A percentile compares a stretch with the other conserved stretches of the same genome.
Evolutionary conservation across 2,888 invertebrate species (phyloP).

Genomic region (Hirudinaria manillensis): DNA sequence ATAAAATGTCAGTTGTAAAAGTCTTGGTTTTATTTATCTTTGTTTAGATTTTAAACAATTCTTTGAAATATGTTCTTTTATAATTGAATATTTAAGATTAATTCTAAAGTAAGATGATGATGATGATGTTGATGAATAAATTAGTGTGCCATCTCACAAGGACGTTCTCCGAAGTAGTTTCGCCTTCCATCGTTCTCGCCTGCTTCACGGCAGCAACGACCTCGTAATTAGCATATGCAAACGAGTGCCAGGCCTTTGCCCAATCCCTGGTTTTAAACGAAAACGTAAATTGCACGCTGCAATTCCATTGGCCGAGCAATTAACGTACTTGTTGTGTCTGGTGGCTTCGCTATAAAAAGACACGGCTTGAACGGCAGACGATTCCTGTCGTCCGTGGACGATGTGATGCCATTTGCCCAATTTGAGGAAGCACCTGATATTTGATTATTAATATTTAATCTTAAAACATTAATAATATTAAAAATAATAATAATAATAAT

Average conservation of each 20-base stretch:
- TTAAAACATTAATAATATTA: background rate
- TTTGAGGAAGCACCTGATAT: constrained; percentile 77
- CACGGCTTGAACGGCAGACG: constrained; percentile 63
- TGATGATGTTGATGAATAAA: no score
- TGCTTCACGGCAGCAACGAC: constrained; percentile 69
- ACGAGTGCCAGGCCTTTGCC: constrained; percentile 85
- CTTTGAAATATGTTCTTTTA: no score
- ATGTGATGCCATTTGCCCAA: constrained; percentile 91
- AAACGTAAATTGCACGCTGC: background rate
- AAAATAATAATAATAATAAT: background rate
- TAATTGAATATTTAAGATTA: no score
- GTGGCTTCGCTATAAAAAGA: constrained; percentile 75
- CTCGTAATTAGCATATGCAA: constrained; percentile 96
- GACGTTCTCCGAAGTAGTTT: no score
- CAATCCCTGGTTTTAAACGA: constrained; percentile 12
- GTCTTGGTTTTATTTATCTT: no score
- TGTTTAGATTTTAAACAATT: no score
- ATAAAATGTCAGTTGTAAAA: no score
- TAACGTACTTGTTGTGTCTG: constrained; percentile 66
- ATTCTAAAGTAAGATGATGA: no score
- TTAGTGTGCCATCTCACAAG: no score
- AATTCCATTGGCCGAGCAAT: no score
- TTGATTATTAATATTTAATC: background rate
- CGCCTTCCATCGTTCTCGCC: constrained; percentile 37
- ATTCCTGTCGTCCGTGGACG: constrained; percentile 71